These are phyloP conservation scores for Cisticola juncidis DNA, from an alignment of 2,113 vertebrate species.

Conservation along the genomic window DNA sequence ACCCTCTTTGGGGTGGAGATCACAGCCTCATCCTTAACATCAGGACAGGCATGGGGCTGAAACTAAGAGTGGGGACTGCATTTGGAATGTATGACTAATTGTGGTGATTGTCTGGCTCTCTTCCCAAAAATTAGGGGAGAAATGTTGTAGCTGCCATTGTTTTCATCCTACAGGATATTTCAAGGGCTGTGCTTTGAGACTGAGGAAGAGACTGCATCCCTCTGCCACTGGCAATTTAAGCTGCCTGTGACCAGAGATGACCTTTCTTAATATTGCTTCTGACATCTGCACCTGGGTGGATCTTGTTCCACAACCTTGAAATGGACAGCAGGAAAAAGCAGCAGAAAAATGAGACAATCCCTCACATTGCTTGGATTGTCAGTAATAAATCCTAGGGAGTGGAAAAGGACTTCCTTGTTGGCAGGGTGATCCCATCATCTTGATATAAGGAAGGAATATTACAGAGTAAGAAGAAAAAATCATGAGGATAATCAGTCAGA, in stretches of 20 bases:
- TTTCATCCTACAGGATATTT: background rate
- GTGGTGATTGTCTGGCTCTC: background rate
- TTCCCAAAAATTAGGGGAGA: background rate
- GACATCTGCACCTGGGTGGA: background rate
- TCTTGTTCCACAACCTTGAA: background rate
- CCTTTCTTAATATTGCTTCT: background rate
- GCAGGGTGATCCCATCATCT: background rate
- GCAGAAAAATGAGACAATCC: background rate
- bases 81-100: background rate
- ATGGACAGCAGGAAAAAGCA: background rate
- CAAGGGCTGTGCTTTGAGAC: background rate
- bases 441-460: background rate
- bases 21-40: background rate
- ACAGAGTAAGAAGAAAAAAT: background rate
- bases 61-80: background rate
- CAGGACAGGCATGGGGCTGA: background rate
- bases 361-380: background rate
- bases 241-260: background rate
- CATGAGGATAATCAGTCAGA: background rate
- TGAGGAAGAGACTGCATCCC: background rate
- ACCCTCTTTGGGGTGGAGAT: background rate
- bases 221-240: background rate
- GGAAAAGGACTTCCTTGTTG: background rate
- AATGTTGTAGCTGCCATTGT: background rate
- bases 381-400: background rate